Evolutionary conservation across 2,888 invertebrate species (phyloP).

Genomic region (Parnassius apollo): DNA sequence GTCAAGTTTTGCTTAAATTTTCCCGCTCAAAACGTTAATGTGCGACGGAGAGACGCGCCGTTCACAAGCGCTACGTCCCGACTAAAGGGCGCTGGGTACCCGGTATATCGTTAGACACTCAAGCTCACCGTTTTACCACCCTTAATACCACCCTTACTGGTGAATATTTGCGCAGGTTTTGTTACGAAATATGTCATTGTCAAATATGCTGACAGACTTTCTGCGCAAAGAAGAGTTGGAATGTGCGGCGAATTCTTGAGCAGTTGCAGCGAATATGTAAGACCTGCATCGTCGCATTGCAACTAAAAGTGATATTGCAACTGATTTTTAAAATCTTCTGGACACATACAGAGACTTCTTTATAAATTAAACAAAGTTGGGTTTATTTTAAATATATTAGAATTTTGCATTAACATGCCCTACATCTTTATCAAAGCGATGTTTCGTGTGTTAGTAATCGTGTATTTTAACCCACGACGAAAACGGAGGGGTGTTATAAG

Average conservation of each 20-base stretch:
- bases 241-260: constrained; percentile 2
- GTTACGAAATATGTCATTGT: constrained; percentile 32
- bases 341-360: too few relatives aligned
- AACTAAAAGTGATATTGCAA: not conserved
- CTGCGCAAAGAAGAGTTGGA: not conserved
- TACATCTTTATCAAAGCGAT: too few relatives aligned
- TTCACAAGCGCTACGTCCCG: constrained; percentile 41
- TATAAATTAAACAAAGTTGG: too few relatives aligned
- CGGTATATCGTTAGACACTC: constrained; percentile 31
- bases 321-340: not conserved
- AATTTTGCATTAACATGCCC: too few relatives aligned
- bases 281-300: constrained; percentile 6
- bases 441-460: too few relatives aligned
- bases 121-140: constrained; percentile 36
- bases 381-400: too few relatives aligned
- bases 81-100: constrained; percentile 39
- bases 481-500: too few relatives aligned
- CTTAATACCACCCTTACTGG: constrained; percentile 33
- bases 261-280: constrained; percentile 7
- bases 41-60: constrained; percentile 36
- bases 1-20: constrained; percentile 34
- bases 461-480: too few relatives aligned
- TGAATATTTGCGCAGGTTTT: constrained; percentile 29
- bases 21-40: constrained; percentile 33
- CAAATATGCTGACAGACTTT: constrained; percentile 28